phyloP scores from a whole-genome alignment of 2,113 vertebrate genomes.

The Toxostoma redivivum region DNA sequence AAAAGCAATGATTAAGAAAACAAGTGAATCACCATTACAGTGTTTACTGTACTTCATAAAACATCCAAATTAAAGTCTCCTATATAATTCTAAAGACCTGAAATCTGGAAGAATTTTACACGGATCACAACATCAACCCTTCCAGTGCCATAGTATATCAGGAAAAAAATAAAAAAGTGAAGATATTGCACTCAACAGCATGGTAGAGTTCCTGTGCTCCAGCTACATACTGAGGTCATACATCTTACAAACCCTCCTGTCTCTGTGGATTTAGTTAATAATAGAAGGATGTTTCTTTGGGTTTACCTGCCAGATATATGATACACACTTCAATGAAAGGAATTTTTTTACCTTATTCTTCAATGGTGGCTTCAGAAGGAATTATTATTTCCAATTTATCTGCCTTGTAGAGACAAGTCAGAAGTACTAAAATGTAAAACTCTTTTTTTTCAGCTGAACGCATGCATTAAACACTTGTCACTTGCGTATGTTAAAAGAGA shows the following conservation, averaged over 20 bases:
- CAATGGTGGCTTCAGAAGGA: slow-evolving; percentile 26
- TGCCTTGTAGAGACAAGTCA: slow-evolving; percentile 7
- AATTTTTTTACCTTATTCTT: slow-evolving; percentile 51
- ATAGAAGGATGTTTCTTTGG: slow-evolving; percentile 51
- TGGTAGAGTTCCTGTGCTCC: not conserved
- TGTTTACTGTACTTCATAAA: not conserved
- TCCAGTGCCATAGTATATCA: not conserved
- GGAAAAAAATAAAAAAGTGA: not conserved
- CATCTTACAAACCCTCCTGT: slow-evolving; percentile 34
- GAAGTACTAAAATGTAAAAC: slow-evolving; percentile 46
- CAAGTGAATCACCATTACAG: not conserved
- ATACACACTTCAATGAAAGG: slow-evolving; percentile 42
- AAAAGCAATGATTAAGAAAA: not conserved
- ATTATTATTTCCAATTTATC: slow-evolving; percentile 63
- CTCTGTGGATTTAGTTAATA: slow-evolving; percentile 57
- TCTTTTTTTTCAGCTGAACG: slow-evolving; percentile 42
- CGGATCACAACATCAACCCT: not conserved
- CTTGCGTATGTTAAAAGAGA: not conserved
- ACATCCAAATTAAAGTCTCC: not conserved
- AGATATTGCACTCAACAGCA: not conserved
- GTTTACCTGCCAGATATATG: slow-evolving; percentile 49
- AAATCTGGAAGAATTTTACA: not conserved
- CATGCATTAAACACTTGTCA: slow-evolving; percentile 53
- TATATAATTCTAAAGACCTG: not conserved
- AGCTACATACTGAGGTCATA: not conserved